phyloP scores from a whole-genome alignment of 2,797 vertebrate genomes.

The Sebastes hopkinsi region DNA sequence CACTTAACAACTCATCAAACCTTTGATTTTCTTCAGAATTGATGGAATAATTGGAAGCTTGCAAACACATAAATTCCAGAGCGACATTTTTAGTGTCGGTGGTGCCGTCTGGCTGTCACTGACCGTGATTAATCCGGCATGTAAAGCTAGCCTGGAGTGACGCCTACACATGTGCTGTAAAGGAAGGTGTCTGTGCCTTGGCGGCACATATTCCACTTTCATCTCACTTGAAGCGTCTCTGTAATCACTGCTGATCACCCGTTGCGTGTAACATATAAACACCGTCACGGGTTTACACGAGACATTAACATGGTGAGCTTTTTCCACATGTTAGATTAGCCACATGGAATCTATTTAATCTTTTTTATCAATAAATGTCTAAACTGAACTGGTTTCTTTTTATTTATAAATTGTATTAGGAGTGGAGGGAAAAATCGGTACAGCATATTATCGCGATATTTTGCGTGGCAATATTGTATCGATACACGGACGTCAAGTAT shows the following conservation, averaged over 20 bases:
- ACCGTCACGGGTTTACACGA: background rate
- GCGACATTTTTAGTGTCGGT: conserved; percentile 73
- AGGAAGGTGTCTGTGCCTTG: conserved; percentile 49
- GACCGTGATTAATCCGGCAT: conserved; percentile 72
- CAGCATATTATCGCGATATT: no score
- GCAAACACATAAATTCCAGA: conserved; percentile 70
- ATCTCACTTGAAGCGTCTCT: conserved; percentile 51
- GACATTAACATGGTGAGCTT: background rate
- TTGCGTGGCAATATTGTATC: no score
- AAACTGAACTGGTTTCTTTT: background rate
- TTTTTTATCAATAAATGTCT: background rate
- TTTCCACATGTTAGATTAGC: background rate
- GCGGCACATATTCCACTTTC: conserved; percentile 51
- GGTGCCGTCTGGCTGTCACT: conserved; percentile 79
- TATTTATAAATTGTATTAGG: background rate
- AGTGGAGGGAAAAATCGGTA: rapidly evolving
- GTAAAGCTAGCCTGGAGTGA: conserved; percentile 68
- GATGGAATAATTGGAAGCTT: conserved; percentile 75
- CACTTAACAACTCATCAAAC: conserved; percentile 59
- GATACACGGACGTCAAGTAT: no score
- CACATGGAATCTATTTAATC: background rate
- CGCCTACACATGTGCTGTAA: conserved; percentile 56
- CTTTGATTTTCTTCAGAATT: conserved; percentile 61
- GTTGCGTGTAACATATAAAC: conserved; percentile 4
- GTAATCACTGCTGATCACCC: conserved; percentile 46